These are phyloP conservation scores for Epinotia brunnichana DNA, from an alignment of 2,888 invertebrate genomes.

Conservation along the genomic window DNA sequence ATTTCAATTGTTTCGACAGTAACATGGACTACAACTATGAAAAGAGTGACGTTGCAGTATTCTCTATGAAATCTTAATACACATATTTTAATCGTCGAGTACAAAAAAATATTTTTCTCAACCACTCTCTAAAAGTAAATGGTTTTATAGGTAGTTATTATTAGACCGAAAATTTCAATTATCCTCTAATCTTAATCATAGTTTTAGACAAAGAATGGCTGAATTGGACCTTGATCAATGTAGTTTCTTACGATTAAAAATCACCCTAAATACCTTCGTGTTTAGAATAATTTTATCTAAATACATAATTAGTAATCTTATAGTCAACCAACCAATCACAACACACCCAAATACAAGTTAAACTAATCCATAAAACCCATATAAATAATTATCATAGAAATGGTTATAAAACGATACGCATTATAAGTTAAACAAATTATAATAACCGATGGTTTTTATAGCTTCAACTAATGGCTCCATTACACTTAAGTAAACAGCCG, in stretches of 20 bases:
- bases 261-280: neutral
- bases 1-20: no score
- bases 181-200: neutral
- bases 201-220: neutral
- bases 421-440: conserved; percentile 34
- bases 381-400: conserved; percentile 13
- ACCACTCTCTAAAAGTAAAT: no score
- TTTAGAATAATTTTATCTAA: neutral
- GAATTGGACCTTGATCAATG: neutral
- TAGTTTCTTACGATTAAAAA: no score
- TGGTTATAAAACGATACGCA: conserved; percentile 17
- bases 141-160: neutral
- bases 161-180: neutral
- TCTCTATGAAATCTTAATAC: no score
- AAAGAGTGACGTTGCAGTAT: no score
- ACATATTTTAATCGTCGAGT: no score
- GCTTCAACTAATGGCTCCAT: conserved; percentile 31
- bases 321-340: neutral
- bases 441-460: conserved; percentile 33
- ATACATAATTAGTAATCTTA: neutral
- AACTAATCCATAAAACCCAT: conserved; percentile 4
- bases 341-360: neutral
- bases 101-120: neutral
- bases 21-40: no score
- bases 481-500: conserved; percentile 37